These are phyloP conservation scores for Glaucidium brasilianum DNA, from an alignment of 2,113 vertebrate genomes.

Conservation along the genomic window DNA sequence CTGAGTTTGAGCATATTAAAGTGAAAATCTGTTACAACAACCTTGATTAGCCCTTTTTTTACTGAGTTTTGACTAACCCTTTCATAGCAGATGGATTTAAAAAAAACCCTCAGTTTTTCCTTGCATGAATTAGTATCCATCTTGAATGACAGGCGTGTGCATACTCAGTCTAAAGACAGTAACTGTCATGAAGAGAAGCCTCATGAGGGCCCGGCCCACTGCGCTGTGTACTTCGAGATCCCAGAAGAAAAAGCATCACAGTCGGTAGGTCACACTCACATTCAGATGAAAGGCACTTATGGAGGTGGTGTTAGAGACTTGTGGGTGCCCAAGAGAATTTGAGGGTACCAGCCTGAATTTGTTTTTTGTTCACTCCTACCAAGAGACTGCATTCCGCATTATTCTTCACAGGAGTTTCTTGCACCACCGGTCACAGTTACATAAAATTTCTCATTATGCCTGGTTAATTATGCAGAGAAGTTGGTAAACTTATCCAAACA, in stretches of 20 bases:
- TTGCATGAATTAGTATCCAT: neutral
- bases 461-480: conserved; percentile 11
- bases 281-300: neutral
- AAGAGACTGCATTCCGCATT: neutral
- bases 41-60: neutral
- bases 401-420: neutral
- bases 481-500: neutral
- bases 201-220: neutral
- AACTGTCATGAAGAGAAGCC: neutral
- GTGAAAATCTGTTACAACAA: neutral
- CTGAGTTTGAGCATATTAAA: neutral
- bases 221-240: neutral
- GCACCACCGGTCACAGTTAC: neutral
- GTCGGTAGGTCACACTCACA: neutral
- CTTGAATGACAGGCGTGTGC: neutral
- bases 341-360: neutral
- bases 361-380: neutral
- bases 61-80: neutral
- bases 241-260: neutral
- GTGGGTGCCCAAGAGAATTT: neutral
- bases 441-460: neutral
- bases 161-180: neutral
- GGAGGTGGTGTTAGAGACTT: neutral
- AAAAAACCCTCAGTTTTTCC: neutral
- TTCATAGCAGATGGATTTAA: neutral